Percentiles rank a stretch among this genome's conserved stretches.
Conservation (phyloP, 1,140 invertebrate genomes). For the Sycobia sp. region DNA sequence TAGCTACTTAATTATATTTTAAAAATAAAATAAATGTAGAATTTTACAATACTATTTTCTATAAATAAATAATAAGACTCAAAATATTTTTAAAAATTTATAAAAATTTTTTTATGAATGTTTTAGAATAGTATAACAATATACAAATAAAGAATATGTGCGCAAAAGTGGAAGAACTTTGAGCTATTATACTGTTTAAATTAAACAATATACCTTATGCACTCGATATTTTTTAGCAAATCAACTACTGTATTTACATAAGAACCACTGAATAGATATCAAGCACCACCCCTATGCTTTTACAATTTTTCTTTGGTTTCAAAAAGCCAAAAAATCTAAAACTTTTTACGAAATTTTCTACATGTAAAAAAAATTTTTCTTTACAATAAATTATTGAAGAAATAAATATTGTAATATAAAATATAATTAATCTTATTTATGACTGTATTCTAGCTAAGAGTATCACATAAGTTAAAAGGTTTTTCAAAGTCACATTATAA, state of each 20-base stretch:
- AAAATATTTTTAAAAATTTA: background rate
- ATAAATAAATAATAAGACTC: background rate
- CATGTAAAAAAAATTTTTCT: slow-evolving; percentile 26
- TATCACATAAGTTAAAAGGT: slow-evolving; percentile 23
- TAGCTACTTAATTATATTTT: background rate
- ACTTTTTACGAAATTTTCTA: slow-evolving; percentile 42
- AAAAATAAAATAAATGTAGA: background rate
- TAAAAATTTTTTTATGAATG: background rate
- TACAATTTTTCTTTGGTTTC: slow-evolving; percentile 52
- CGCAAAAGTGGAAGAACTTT: slow-evolving; percentile 33
- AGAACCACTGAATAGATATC: slow-evolving; percentile 32
- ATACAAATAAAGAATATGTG: slow-evolving; percentile 30
- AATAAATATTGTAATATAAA: too few species aligned
- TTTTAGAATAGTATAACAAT: background rate
- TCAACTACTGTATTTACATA: slow-evolving; percentile 4
- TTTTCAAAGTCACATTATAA: slow-evolving; percentile 17
- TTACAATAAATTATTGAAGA: background rate
- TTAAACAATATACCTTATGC: slow-evolving; percentile 1
- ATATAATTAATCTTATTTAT: too few species aligned
- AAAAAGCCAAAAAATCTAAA: slow-evolving; percentile 41
- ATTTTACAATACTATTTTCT: too few species aligned
- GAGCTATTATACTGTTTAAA: too few species aligned
- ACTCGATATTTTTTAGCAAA: slow-evolving; percentile 6
- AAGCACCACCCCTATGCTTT: slow-evolving; percentile 45
- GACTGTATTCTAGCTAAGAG: background rate